Base-by-base conservation (phyloP, 2,888 invertebrate species). In the Hydrotaea diabolus region DNA sequence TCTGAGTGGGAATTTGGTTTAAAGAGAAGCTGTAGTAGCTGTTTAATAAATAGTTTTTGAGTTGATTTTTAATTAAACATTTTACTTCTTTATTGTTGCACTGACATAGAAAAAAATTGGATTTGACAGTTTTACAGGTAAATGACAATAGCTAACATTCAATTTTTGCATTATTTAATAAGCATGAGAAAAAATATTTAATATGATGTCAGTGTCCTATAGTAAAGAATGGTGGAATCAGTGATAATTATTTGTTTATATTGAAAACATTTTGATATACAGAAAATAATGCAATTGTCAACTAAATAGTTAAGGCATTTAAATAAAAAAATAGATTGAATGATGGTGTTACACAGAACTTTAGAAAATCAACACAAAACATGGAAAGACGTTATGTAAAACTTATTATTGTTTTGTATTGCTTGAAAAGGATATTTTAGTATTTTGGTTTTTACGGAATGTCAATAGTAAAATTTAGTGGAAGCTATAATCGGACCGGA, bases 121-220 rank as follows among this genome's bases (percentile, higher is more conserved):
- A 49, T 49, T 49, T 49, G 49, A 49, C 49, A 49, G 49, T 49
- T 49, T 49, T n/a, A n/a, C 49, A 49, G 3, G 49, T 49, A n/a
- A 49, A 15, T n/a, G 49, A 49, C 49, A 49, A 49, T n/a, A 7
- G 49, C n/a, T 3, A 49, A 49, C 49, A 49, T 49, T 15, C 49
- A 49, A 49, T n/a, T 49, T n/a, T n/a, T 49, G 49, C 3, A 49
- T 39, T 49, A 49, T 49, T 49, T n/a, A 49, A 49, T 49, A 49
- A 49, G n/a, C 49, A 4, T 49, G 49, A 7, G 5, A 31, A 49
- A 49, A n/a, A 49, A 49, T 49, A n/a, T 49, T 49, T 49, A 2
- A 11, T n/a, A 2, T 15, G 49, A 49, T 49, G 15, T 49, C 49
- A n/a, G n/a, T 5, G 49, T 49, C n/a, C 4, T 2, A 49, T n/a